Conservation (phyloP, 2,113 vertebrate genomes). For the Furnarius figulus region DNA sequence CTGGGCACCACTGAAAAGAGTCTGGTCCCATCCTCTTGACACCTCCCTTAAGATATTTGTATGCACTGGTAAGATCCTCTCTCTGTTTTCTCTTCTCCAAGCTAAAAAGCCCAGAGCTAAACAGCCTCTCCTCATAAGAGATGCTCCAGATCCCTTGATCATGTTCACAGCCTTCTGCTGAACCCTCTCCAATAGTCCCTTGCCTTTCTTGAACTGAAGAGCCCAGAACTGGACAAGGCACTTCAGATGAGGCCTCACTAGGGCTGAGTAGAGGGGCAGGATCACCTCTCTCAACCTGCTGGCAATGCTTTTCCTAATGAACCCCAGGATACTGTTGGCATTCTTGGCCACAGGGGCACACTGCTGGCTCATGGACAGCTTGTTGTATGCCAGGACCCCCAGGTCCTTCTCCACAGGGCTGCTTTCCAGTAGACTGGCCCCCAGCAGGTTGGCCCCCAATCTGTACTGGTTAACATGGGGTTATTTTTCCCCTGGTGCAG, state of each 20-base stretch:
- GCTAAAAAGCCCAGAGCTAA: not conserved
- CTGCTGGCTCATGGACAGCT: not conserved
- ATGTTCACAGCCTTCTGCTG: not conserved
- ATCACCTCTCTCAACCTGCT: not conserved
- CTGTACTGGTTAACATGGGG: not conserved
- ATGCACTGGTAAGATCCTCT: not conserved
- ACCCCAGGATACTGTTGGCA: accelerated
- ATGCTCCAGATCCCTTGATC: not conserved
- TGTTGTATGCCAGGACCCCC: not conserved
- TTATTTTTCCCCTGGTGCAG: not conserved
- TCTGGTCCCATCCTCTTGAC: not conserved
- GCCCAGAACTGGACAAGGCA: not conserved
- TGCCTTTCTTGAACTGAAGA: not conserved
- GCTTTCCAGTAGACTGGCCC: not conserved
- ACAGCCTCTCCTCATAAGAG: not conserved
- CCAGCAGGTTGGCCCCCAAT: not conserved
- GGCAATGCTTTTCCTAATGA: not conserved
- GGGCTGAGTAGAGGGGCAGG: not conserved
- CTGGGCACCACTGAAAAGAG: not conserved
- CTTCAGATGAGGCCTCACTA: not conserved
- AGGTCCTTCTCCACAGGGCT: not conserved
- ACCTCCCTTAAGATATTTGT: not conserved
- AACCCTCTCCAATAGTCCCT: not conserved
- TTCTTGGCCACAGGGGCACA: not conserved
- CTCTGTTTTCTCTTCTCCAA: not conserved